phyloP scores from a whole-genome alignment of 2,797 vertebrate species.

The Parotocinclus haroldoi region DNA sequence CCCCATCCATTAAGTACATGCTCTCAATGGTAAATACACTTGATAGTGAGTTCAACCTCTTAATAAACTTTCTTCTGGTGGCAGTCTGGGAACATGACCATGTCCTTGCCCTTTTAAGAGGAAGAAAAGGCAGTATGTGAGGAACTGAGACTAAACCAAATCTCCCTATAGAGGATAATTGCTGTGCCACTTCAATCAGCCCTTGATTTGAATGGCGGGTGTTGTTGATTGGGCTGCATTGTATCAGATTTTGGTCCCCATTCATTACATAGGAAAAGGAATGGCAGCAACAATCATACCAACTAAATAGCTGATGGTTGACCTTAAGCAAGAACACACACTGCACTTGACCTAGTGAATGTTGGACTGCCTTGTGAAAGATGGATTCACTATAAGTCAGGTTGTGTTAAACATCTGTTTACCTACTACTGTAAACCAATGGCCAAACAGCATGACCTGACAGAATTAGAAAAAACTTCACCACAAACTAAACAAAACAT shows the following conservation, averaged over 20 bases:
- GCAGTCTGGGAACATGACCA: conserved; percentile 13
- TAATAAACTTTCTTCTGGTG: conserved; percentile 20
- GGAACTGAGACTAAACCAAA: conserved; percentile 40
- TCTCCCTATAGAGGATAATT: conserved; percentile 47
- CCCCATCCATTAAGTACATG: conserved; percentile 5
- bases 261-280: neutral
- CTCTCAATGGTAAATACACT: conserved; percentile 5
- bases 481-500: too few species aligned
- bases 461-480: too few species aligned
- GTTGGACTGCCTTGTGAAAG: conserved; percentile 7
- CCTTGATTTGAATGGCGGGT: conserved; percentile 49
- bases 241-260: conserved; percentile 35
- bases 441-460: too few species aligned
- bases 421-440: neutral
- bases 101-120: conserved; percentile 41
- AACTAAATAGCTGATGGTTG: conserved; percentile 39
- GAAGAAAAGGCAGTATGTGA: conserved; percentile 16
- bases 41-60: conserved; percentile 24
- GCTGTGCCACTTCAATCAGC: conserved; percentile 53
- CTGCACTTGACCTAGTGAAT: conserved; percentile 23
- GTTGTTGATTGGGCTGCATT: conserved; percentile 50
- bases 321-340: conserved; percentile 33
- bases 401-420: conserved; percentile 30
- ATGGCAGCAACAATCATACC: conserved; percentile 8
- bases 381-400: conserved; percentile 4